These are phyloP conservation scores for Columba livia DNA, from an alignment of 2,113 vertebrate species.

Conservation along the genomic window DNA sequence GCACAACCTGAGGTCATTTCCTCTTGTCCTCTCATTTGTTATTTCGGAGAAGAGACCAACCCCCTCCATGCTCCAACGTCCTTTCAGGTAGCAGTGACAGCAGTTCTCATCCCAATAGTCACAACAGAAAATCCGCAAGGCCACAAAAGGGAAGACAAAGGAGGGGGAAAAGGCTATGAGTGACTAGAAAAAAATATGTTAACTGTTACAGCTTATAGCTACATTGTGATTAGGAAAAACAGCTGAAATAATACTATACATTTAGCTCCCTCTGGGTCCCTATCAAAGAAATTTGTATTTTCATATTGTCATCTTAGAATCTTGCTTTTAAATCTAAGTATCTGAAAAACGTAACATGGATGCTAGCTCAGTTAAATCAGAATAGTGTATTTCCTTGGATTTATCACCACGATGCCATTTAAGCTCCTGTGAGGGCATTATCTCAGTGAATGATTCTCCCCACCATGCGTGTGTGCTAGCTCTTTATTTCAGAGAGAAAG, in stretches of 20 bases:
- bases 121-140: not conserved
- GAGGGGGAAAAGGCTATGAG: not conserved
- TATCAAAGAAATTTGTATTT: not conserved
- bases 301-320: not conserved
- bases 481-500: not conserved
- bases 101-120: not conserved
- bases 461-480: not conserved
- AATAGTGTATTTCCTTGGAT: not conserved
- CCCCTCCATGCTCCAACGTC: too few relatives aligned
- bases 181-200: not conserved
- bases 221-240: not conserved
- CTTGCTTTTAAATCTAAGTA: not conserved
- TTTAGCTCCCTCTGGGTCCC: not conserved
- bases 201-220: not conserved
- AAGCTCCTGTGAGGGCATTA: not conserved
- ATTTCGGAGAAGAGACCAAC: too few relatives aligned
- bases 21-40: too few relatives aligned
- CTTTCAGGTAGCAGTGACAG: not conserved
- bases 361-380: not conserved
- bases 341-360: not conserved
- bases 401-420: not conserved
- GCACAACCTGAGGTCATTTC: too few relatives aligned
- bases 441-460: not conserved
- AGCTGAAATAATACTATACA: not conserved
- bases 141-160: not conserved